phyloP scores from a whole-genome alignment of 2,888 invertebrate genomes.

The Thereva unica region DNA sequence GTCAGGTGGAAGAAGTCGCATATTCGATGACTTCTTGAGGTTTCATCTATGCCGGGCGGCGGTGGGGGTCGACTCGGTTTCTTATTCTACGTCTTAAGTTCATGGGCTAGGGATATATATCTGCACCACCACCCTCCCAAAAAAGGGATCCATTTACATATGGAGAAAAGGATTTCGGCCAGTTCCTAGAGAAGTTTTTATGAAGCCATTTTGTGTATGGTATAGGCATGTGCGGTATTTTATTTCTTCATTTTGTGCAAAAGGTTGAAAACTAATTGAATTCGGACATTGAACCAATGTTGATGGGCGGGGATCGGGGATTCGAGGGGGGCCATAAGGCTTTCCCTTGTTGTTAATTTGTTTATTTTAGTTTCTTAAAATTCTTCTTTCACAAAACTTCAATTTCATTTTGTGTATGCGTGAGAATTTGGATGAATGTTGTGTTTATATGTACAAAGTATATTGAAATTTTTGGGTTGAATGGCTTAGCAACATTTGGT shows the following conservation, averaged over 20 bases:
- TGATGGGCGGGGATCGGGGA: too few relatives aligned
- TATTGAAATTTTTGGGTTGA: too few relatives aligned
- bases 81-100: conserved; percentile 23
- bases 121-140: not conserved
- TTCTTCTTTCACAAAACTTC: too few relatives aligned
- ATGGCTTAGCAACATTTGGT: too few relatives aligned
- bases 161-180: conserved; percentile 2
- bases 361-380: too few relatives aligned
- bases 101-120: too few relatives aligned
- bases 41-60: conserved; percentile 10
- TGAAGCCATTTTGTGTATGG: conserved; percentile 3
- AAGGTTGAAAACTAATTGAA: conserved; percentile 11
- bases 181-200: not conserved
- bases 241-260: conserved; percentile 20
- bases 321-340: too few relatives aligned
- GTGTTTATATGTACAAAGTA: too few relatives aligned
- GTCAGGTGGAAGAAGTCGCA: conserved; percentile 26
- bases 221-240: conserved; percentile 11
- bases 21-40: conserved; percentile 30
- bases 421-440: too few relatives aligned
- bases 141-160: conserved; percentile 20
- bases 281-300: too few relatives aligned
- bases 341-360: too few relatives aligned
- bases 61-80: conserved; percentile 13
- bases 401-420: too few relatives aligned